Evolutionary conservation across 1,140 invertebrate genomes (phyloP).

Genomic region (Bombus picipes): DNA sequence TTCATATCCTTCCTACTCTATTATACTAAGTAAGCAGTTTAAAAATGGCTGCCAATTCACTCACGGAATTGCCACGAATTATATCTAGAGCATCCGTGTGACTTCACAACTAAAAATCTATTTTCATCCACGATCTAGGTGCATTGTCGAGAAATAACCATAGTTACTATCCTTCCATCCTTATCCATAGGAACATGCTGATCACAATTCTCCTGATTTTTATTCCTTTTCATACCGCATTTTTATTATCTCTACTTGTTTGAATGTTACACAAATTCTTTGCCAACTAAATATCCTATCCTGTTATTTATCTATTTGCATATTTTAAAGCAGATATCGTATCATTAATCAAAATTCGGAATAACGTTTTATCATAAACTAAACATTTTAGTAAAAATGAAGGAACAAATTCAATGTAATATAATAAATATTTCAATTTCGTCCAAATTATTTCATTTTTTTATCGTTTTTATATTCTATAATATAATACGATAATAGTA

Average conservation of each 20-base stretch:
- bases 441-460: neutral
- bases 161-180: conserved; percentile 40
- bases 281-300: neutral
- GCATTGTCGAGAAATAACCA: conserved; percentile 29
- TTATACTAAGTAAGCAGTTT: conserved; percentile 73
- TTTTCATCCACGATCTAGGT: conserved; percentile 38
- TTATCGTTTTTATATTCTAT: neutral
- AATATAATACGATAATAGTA: neutral
- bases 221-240: neutral
- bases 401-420: neutral
- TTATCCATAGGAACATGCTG: conserved; percentile 16
- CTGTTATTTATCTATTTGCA: neutral
- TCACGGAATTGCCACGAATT: conserved; percentile 60
- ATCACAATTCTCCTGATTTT: neutral
- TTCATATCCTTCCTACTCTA: conserved; percentile 65
- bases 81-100: conserved; percentile 47
- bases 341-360: neutral
- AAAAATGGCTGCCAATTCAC: conserved; percentile 76
- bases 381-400: neutral
- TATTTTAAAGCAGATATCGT: conserved; percentile 20
- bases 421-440: neutral
- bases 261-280: conserved; percentile 1
- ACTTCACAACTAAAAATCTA: conserved; percentile 12
- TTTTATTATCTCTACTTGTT: conserved; percentile 8
- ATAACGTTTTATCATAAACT: no score